Base-by-base conservation (phyloP, 2,888 invertebrate genomes). In the Pimpla rufipes region DNA sequence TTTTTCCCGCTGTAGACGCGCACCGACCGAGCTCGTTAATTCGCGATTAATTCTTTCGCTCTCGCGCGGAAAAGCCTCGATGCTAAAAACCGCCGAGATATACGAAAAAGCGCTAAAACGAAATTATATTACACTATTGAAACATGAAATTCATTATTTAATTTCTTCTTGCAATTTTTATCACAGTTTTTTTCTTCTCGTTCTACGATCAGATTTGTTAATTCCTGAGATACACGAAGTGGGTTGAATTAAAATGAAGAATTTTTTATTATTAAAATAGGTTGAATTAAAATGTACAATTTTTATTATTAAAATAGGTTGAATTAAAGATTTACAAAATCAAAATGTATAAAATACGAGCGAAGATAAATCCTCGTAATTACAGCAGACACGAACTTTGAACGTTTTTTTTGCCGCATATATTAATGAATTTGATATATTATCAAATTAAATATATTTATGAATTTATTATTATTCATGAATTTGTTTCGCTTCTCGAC, bases 401-500 rank as follows among this genome's bases (percentile, higher is more conserved):
- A 52, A 45, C 6, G 52, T 40, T 62, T 47, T 62, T 59, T 59
- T 70, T 5, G 29, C 2, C 29, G 29, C 29, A 5, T 3, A 29
- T 29, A 29, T 29, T 23, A 52, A n/a, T n/a, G n/a, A n/a, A n/a
- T n/a, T n/a, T n/a, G n/a, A n/a, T n/a, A n/a, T n/a, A n/a, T n/a
- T n/a, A n/a, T n/a, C n/a, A n/a, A n/a, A n/a, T n/a, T n/a, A n/a
- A n/a, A n/a, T n/a, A n/a, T n/a, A n/a, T n/a, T n/a, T n/a, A n/a
- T n/a, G n/a, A n/a, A n/a, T n/a, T n/a, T n/a, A n/a, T n/a, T 37
- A 55, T 10, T 57, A 73, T n/a, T 42, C 40, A 42, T 11, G 11
- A 45, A 50, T 16, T 35, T 35, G 45, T 59, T 59, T 29, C 18
- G 35, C 16, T 10, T 6, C 70, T 73, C 73, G 59, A 73, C 73